Percentiles rank a stretch among this genome's conserved stretches.
phyloP scores from a whole-genome alignment of 2,888 invertebrate species.

The Mesorhabditis sp. region DNA sequence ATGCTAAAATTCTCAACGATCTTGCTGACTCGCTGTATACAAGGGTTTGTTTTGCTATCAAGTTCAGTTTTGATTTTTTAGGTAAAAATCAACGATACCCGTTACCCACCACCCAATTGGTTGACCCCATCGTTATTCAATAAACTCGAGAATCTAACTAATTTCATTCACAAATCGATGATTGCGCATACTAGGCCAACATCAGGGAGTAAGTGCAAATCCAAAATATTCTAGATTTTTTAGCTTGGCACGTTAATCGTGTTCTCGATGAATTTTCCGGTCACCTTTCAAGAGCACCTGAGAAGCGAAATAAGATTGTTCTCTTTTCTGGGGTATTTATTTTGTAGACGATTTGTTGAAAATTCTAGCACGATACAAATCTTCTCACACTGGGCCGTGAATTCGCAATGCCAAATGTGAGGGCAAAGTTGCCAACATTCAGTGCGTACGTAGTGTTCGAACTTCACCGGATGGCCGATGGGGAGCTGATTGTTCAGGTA shows the following conservation, averaged over 20 bases:
- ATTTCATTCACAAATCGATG: background rate
- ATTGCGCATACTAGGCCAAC: background rate
- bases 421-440: background rate
- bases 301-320: background rate
- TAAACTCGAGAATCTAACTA: background rate
- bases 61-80: background rate
- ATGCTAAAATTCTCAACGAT: background rate
- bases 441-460: background rate
- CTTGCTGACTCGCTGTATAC: slow-evolving; percentile 6
- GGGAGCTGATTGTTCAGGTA: background rate
- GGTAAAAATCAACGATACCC: background rate
- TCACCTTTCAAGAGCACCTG: background rate
- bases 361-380: slow-evolving; percentile 4
- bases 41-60: background rate
- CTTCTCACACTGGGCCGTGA: background rate
- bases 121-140: background rate
- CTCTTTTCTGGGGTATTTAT: background rate
- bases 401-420: background rate
- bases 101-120: background rate
- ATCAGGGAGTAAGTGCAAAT: background rate
- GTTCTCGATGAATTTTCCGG: background rate
- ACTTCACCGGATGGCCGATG: background rate
- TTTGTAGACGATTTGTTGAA: background rate
- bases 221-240: too few relatives aligned
- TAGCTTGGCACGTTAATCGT: background rate